phyloP scores from a whole-genome alignment of 2,113 vertebrate genomes.

The Pseudopipra pipra region DNA sequence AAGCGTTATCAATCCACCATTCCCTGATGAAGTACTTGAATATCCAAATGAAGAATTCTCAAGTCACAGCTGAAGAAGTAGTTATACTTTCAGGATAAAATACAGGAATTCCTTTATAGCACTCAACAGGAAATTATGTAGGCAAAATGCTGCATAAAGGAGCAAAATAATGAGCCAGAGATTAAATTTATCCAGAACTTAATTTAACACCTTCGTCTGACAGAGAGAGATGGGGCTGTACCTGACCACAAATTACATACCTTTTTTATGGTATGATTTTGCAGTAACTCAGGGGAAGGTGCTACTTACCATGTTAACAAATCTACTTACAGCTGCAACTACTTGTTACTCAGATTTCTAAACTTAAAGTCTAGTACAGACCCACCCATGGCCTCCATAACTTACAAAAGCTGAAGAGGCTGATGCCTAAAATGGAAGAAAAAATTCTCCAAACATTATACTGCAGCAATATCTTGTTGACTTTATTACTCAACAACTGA shows the following conservation, averaged over 20 bases:
- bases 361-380: background rate
- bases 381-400: background rate
- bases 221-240: background rate
- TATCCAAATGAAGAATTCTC: conserved; percentile 70
- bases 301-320: background rate
- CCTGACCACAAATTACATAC: background rate
- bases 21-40: conserved; percentile 40
- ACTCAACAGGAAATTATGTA: background rate
- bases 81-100: conserved; percentile 21
- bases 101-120: background rate
- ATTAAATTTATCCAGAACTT: background rate
- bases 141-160: background rate
- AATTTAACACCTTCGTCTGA: background rate
- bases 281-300: background rate
- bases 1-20: conserved; percentile 57
- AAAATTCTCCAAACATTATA: too few relatives aligned
- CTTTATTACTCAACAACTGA: background rate
- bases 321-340: background rate
- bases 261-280: background rate
- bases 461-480: background rate
- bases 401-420: background rate
- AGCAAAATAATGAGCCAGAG: background rate
- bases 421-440: too few relatives aligned
- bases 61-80: conserved; percentile 26
- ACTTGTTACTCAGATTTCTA: background rate